phyloP scores from a whole-genome alignment of 2,113 vertebrate species.

The Cheilinus undulatus region DNA sequence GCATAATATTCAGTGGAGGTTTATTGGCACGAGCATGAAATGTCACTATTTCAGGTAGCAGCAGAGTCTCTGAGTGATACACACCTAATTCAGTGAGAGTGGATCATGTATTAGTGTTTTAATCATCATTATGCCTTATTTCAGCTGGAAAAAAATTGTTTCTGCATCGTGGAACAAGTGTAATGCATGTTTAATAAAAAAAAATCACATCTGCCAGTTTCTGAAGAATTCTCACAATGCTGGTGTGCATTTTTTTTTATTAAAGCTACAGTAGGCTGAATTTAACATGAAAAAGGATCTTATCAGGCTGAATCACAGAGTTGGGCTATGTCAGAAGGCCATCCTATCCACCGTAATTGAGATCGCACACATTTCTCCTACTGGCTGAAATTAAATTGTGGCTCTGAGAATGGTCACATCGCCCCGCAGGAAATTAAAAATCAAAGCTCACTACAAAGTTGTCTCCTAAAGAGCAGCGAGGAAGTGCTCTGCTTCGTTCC shows the following conservation, averaged over 20 bases:
- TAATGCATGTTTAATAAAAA: background rate
- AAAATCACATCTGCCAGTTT: slow-evolving; percentile 7
- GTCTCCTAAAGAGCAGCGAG: slow-evolving; percentile 22
- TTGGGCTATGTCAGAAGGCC: slow-evolving; percentile 13
- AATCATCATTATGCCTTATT: background rate
- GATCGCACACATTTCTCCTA: slow-evolving; percentile 24
- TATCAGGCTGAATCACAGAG: slow-evolving; percentile 24
- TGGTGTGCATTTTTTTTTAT: slow-evolving; percentile 15
- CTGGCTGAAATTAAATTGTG: slow-evolving; percentile 48
- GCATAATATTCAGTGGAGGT: slow-evolving; percentile 14
- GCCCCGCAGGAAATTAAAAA: slow-evolving; percentile 68
- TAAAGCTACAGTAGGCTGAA: slow-evolving; percentile 15
- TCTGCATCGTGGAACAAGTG: slow-evolving; percentile 18
- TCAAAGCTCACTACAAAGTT: slow-evolving; percentile 38
- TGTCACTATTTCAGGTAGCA: slow-evolving; percentile 19
- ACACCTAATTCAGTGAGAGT: slow-evolving; percentile 27
- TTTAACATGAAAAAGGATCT: slow-evolving; percentile 35
- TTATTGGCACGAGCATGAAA: slow-evolving; percentile 23
- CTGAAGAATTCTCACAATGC: slow-evolving; percentile 11
- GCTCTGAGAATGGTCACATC: slow-evolving; percentile 40
- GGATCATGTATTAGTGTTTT: slow-evolving; percentile 23
- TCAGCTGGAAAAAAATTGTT: slow-evolving; percentile 3
- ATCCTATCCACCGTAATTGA: slow-evolving; percentile 24
- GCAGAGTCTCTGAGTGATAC: slow-evolving; percentile 14
- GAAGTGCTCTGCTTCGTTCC: background rate